These are phyloP conservation scores for Watsonalla binaria DNA, from an alignment of 2,888 invertebrate species.

Conservation along the genomic window DNA sequence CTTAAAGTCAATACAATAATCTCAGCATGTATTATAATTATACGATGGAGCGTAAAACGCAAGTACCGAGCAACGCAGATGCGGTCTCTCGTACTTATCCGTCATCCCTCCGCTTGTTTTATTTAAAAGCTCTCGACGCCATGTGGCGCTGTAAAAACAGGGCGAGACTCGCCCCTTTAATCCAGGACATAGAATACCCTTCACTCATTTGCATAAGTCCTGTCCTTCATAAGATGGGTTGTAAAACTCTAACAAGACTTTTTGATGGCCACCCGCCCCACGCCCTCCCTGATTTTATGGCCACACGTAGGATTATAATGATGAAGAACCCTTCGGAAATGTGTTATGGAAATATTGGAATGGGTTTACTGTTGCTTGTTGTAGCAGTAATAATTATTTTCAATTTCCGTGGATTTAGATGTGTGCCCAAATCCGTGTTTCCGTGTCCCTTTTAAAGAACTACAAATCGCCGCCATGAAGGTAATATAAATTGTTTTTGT, in stretches of 20 bases:
- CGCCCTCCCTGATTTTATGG: slow-evolving; percentile 49
- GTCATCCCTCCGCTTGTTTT: slow-evolving; percentile 41
- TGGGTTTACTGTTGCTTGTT: background rate
- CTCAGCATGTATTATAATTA: background rate
- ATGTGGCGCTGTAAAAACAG: slow-evolving; percentile 70
- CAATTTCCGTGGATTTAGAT: too few relatives aligned
- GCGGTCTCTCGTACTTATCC: slow-evolving; percentile 35
- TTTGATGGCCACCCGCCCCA: slow-evolving; percentile 31
- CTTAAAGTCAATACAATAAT: background rate
- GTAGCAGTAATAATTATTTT: background rate
- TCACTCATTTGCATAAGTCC: slow-evolving; percentile 73
- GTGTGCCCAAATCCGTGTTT: background rate
- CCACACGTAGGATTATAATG: slow-evolving; percentile 42
- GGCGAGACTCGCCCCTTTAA: slow-evolving; percentile 52
- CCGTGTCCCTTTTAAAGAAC: background rate
- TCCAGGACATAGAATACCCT: slow-evolving; percentile 61
- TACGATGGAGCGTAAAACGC: background rate
- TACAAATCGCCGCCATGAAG: background rate
- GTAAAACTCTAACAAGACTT: slow-evolving; percentile 64
- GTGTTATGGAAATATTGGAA: background rate
- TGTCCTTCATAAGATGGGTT: slow-evolving; percentile 65
- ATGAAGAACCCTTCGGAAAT: slow-evolving; percentile 15
- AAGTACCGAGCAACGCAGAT: slow-evolving; percentile 16
- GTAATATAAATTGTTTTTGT: slow-evolving; percentile 19
- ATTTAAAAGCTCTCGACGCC: slow-evolving; percentile 51